Conservation (phyloP, 2,888 invertebrate species). For the Trichopoda pennipes region DNA sequence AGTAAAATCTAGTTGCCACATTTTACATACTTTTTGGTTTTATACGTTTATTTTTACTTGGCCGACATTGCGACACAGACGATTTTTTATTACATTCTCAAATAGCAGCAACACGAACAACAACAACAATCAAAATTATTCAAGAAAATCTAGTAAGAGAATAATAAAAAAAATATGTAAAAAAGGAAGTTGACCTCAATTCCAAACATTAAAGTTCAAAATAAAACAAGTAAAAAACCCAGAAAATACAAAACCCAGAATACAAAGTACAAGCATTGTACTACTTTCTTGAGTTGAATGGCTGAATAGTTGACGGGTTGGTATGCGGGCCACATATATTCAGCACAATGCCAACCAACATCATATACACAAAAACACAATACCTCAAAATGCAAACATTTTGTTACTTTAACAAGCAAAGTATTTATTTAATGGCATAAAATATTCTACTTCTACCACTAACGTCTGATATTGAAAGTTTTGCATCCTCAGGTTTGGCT, state of each 20-base stretch:
- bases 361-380: neutral
- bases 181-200: conserved; percentile 64
- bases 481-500: neutral
- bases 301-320: conserved; percentile 10
- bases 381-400: conserved; percentile 23
- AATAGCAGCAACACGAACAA: neutral
- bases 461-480: conserved; percentile 56
- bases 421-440: conserved; percentile 35
- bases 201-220: conserved; percentile 28
- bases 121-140: neutral
- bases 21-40: conserved; percentile 36
- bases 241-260: too few relatives aligned
- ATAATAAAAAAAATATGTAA: conserved; percentile 47
- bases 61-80: conserved; percentile 66
- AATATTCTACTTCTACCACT: conserved; percentile 12
- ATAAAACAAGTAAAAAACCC: neutral
- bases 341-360: conserved; percentile 12
- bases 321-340: conserved; percentile 43
- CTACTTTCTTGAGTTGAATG: conserved; percentile 47
- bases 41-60: conserved; percentile 52
- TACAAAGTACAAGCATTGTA: conserved; percentile 19
- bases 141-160: conserved; percentile 46
- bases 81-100: conserved; percentile 32
- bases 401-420: conserved; percentile 31
- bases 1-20: conserved; percentile 57